Percentiles rank a stretch among this genome's conserved stretches.
These are phyloP conservation scores for Hiodon alosoides DNA, from an alignment of 2,113 vertebrate genomes.

Conservation along the genomic window DNA sequence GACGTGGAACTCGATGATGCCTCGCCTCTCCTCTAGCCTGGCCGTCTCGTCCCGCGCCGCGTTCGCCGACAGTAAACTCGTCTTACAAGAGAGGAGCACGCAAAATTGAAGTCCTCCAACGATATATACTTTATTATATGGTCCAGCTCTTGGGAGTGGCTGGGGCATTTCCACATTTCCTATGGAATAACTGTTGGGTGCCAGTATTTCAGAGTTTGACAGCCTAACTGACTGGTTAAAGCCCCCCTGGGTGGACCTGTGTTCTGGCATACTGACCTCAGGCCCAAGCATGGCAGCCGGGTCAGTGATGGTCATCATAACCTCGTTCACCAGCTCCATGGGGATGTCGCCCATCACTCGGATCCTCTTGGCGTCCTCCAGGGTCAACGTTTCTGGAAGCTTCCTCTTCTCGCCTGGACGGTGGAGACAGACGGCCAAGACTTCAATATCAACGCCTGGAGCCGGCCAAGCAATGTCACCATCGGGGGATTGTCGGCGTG, in stretches of 20 bases:
- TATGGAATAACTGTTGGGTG: no score
- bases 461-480: neutral
- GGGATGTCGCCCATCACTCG: slow-evolving; percentile 97
- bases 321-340: slow-evolving; percentile 98
- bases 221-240: no score
- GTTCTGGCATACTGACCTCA: slow-evolving; percentile 59
- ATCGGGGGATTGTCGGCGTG: no score
- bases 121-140: neutral
- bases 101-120: neutral
- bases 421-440: neutral
- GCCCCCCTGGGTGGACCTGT: no score
- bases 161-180: no score
- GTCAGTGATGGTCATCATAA: slow-evolving; percentile 98
- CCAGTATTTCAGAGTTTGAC: no score
- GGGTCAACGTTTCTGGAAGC: slow-evolving; percentile 82
- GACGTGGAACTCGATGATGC: slow-evolving; percentile 97
- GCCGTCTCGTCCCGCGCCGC: slow-evolving; percentile 94
- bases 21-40: slow-evolving; percentile 87
- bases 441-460: neutral
- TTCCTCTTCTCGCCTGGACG: slow-evolving; percentile 90
- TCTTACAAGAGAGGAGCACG: slow-evolving; percentile 56
- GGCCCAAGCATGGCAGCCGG: slow-evolving; percentile 96
- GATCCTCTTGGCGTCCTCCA: slow-evolving; percentile 94
- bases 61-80: slow-evolving; percentile 88
- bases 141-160: no score